Conservation (phyloP, 2,888 invertebrate genomes). For the Orthosia gothica region DNA sequence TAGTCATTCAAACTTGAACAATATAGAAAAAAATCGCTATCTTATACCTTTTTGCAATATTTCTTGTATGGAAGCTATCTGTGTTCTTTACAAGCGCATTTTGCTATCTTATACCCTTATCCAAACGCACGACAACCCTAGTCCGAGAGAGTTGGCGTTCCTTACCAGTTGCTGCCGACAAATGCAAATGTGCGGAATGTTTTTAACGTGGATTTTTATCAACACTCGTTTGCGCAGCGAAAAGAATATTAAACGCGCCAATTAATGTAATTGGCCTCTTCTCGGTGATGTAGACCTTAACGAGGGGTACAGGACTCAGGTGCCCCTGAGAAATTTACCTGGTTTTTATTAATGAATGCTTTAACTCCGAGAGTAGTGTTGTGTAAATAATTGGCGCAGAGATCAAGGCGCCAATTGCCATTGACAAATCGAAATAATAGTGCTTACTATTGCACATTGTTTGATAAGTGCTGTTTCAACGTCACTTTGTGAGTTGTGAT, state of each 20-base stretch:
- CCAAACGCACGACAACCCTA: constrained; percentile 45
- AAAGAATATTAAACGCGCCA: constrained; percentile 52
- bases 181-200: constrained; percentile 75
- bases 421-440: constrained; percentile 43
- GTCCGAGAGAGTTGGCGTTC: constrained; percentile 58
- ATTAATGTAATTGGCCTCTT: constrained; percentile 59
- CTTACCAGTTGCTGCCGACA: constrained; percentile 62
- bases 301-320: background rate
- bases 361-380: background rate
- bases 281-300: constrained; percentile 31
- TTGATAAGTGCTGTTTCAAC: constrained; percentile 24
- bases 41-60: no score
- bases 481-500: constrained; percentile 49
- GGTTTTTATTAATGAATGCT: background rate
- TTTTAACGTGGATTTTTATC: constrained; percentile 68
- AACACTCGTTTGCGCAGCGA: constrained; percentile 56
- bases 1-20: no score
- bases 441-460: constrained; percentile 40
- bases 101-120: background rate
- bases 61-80: background rate
- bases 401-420: constrained; percentile 6
- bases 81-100: background rate
- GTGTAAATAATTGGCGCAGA: background rate
- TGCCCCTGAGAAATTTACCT: constrained; percentile 3
- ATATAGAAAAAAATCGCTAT: no score